Evolutionary conservation across 1,140 invertebrate species (phyloP).

Genomic region (Lithobius niger): DNA sequence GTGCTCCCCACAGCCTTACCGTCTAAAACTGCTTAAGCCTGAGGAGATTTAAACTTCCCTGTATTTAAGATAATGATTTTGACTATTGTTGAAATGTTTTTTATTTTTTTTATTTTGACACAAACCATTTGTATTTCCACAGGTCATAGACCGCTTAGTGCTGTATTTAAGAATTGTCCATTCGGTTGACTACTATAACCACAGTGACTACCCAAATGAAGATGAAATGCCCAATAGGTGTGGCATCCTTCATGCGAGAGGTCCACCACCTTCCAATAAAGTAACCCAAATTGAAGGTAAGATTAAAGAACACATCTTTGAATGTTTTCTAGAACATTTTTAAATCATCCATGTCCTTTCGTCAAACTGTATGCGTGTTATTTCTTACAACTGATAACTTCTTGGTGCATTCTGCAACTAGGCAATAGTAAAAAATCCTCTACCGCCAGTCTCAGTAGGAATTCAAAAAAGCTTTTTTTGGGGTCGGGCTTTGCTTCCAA

Average conservation of each 20-base stretch:
- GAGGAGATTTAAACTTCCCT: not conserved
- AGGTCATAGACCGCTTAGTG: slow-evolving; percentile 68
- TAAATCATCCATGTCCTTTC: no score
- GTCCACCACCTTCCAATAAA: slow-evolving; percentile 63
- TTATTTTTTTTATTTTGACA: slow-evolving; percentile 3
- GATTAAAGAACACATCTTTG: no score
- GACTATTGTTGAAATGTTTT: not conserved
- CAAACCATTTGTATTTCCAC: no score
- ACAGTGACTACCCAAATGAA: slow-evolving; percentile 97
- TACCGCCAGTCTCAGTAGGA: no score
- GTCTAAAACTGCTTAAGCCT: not conserved
- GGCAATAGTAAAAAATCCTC: no score
- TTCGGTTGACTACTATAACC: slow-evolving; percentile 98
- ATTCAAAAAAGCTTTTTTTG: no score
- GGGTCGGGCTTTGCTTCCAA: no score
- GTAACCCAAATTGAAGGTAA: slow-evolving; percentile 37
- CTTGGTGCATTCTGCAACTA: no score
- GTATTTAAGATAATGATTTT: not conserved
- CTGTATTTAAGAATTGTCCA: slow-evolving; percentile 93
- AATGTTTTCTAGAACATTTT: no score
- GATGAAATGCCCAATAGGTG: slow-evolving; percentile 99
- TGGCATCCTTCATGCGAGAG: slow-evolving; percentile 94
- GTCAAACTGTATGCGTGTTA: no score
- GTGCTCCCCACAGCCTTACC: no score
- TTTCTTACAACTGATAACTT: no score